Base-by-base conservation (phyloP, 2,113 vertebrate species). In the Chinchilla lanigera region DNA sequence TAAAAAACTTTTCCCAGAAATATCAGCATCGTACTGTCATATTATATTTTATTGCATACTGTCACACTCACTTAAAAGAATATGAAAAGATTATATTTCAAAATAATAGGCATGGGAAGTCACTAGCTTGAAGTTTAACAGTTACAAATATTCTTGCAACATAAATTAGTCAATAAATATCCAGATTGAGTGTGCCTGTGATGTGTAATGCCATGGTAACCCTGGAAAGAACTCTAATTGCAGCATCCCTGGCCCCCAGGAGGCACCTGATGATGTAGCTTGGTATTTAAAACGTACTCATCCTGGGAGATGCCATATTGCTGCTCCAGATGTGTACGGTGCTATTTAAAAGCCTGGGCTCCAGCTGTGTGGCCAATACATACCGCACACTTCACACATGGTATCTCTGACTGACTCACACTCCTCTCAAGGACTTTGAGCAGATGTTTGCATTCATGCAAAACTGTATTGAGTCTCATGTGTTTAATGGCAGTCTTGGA, bases 1-100 rank as follows among this genome's bases (percentile, higher is more conserved):
- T 88, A 14, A 84, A 24, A 60, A 44, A 6, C 85, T 2, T 8
- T 93, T 86, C 92, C 96, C 26, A 60, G 0, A 0, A 60, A 47
- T 94, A 91, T 89, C 0, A 54, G 38, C 20, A 7, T 93, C 41
- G 54, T 71, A 33, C 17, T 90, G 87, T 90, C 87, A 73, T 13
- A 38, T 12, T 80, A 4, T 44, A 35, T 61, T 94, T 82, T 93
- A 47, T 86, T 7, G 8, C 11, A 54, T 41, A 30, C 20, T 0
- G 89, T 96, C 89, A 80, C 41, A 7, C 86, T 81, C 4, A 38
- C 3, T 86, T 35, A 91, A 97, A 95, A 90, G 26, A 75, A 97
- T 26, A 38, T 30, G 75, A 95, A 80, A 65, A 88, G 7, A 86
- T 19, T 1, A 1, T 20, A 58, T 84, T 92, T 81, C 81, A 69